Percentiles rank a stretch among this genome's conserved stretches.
Evolutionary conservation across 2,113 vertebrate species (phyloP).

Genomic region (Zosterops borbonicus): DNA sequence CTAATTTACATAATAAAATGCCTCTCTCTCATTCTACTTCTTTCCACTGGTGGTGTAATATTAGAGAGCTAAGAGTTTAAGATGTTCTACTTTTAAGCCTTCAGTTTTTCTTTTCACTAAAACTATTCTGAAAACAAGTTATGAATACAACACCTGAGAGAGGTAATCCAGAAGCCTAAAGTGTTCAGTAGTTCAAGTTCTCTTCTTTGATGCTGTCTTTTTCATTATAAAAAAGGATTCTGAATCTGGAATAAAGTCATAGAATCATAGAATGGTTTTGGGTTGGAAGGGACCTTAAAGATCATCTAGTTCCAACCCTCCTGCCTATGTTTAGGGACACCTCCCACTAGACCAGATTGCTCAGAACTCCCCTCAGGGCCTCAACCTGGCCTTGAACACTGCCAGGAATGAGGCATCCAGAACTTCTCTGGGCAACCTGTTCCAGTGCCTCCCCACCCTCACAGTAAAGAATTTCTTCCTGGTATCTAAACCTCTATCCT

Average conservation of each 20-base stretch:
- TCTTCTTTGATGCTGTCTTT: neutral
- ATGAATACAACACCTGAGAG: neutral
- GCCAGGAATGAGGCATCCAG: neutral
- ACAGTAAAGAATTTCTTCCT: neutral
- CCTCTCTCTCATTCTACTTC: neutral
- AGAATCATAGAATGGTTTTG: neutral
- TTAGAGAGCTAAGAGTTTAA: neutral
- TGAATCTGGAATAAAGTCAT: neutral
- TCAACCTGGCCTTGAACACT: too few species aligned
- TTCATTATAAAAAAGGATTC: neutral
- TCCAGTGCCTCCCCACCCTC: neutral
- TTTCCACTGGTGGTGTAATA: neutral
- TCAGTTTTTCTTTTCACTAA: neutral
- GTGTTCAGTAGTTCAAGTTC: neutral
- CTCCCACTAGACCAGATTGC: neutral
- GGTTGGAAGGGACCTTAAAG: neutral
- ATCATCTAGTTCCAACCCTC: neutral
- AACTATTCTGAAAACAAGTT: neutral
- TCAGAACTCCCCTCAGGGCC: neutral
- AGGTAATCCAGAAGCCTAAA: neutral
- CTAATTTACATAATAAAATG: slow-evolving; percentile 2
- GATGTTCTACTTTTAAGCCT: neutral
- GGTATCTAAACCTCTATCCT: neutral
- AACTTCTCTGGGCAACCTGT: neutral
- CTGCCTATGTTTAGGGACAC: neutral